phyloP scores from a whole-genome alignment of 2,888 invertebrate genomes.

The Blastobasis adustella region DNA sequence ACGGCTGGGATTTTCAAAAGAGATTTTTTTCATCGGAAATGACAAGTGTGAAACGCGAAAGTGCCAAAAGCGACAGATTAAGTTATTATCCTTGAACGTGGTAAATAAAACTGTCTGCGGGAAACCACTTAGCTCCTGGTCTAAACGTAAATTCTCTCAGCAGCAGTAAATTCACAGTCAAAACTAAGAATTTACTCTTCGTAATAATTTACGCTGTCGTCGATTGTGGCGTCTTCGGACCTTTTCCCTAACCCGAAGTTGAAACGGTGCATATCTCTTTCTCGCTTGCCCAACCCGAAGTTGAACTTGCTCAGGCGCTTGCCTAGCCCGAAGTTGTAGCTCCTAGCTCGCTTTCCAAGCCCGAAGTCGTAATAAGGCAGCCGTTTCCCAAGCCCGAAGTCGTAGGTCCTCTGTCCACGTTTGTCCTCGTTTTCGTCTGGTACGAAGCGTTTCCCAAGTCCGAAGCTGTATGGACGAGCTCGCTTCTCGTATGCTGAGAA shows the following conservation, averaged over 20 bases:
- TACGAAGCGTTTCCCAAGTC: constrained; percentile 78
- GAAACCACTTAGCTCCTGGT: no score
- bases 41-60: background rate
- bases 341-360: constrained; percentile 59
- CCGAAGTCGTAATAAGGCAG: constrained; percentile 66
- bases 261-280: constrained; percentile 66
- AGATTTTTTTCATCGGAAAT: background rate
- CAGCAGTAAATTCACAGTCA: constrained; percentile 15
- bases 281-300: constrained; percentile 73
- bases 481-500: constrained; percentile 69
- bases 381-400: constrained; percentile 64
- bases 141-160: constrained; percentile 10
- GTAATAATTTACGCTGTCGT: constrained; percentile 42
- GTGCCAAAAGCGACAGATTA: background rate
- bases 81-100: background rate
- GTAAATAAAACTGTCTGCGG: background rate
- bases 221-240: constrained; percentile 41
- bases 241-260: constrained; percentile 76
- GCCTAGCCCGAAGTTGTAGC: constrained; percentile 74
- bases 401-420: constrained; percentile 55
- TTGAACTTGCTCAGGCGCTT: constrained; percentile 72
- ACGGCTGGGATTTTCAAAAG: background rate
- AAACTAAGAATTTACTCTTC: constrained; percentile 41
- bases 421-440: constrained; percentile 48
- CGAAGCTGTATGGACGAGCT: constrained; percentile 79